phyloP scores from a whole-genome alignment of 2,888 invertebrate genomes.

The Lissocephala sabroskyi region DNA sequence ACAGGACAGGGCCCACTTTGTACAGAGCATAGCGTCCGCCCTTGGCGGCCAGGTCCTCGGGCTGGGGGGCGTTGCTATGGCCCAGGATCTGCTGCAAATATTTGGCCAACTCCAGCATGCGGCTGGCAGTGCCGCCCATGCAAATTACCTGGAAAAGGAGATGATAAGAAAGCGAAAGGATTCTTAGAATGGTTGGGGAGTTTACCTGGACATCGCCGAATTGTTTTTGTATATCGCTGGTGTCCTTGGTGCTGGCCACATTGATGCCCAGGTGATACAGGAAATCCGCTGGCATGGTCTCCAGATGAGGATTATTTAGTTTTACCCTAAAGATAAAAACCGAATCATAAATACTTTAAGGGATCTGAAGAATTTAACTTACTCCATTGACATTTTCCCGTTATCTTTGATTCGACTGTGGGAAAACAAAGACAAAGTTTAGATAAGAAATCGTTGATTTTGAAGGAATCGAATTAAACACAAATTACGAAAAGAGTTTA shows the following conservation, averaged over 20 bases:
- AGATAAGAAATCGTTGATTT: no score
- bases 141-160: slow-evolving; percentile 84
- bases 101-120: slow-evolving; percentile 92
- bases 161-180: slow-evolving; percentile 6
- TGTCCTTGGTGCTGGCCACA: slow-evolving; percentile 80
- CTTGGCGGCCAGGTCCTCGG: slow-evolving; percentile 87
- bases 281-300: slow-evolving; percentile 75
- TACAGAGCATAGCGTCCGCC: slow-evolving; percentile 94
- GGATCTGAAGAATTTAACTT: no score
- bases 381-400: no score
- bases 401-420: no score
- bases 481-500: no score
- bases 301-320: slow-evolving; percentile 43
- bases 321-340: background rate
- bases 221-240: slow-evolving; percentile 87
- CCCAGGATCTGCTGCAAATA: slow-evolving; percentile 87
- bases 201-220: slow-evolving; percentile 93
- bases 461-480: no score
- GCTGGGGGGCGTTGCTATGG: slow-evolving; percentile 84
- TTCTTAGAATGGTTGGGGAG: slow-evolving; percentile 16
- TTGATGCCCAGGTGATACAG: slow-evolving; percentile 92
- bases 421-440: no score
- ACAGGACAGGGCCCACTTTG: slow-evolving; percentile 79
- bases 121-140: slow-evolving; percentile 93
- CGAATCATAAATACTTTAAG: slow-evolving; percentile 6